phyloP scores from a whole-genome alignment of 2,888 invertebrate species.

The Branchipolynoe longqiensis region DNA sequence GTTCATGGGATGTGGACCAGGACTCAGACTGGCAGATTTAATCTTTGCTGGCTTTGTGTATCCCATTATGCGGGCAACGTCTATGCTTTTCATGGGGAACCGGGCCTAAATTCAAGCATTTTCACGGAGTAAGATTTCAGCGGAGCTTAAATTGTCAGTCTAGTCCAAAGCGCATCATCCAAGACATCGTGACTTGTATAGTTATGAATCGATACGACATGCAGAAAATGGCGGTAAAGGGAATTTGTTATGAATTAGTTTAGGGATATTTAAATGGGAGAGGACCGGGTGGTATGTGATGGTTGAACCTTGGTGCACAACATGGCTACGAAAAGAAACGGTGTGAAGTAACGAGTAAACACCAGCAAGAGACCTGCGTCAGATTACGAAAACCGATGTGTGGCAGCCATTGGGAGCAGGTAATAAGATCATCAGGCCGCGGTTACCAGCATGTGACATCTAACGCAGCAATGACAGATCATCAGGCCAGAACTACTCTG shows the following conservation, averaged over 20 bases:
- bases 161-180: no score
- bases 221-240: not conserved
- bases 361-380: not conserved
- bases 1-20: not conserved
- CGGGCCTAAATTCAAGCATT: no score
- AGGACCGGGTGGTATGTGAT: not conserved
- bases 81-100: no score
- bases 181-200: not conserved
- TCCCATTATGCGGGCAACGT: no score
- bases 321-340: conserved; percentile 8
- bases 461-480: no score
- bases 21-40: not conserved
- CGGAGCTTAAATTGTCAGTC: conserved; percentile 33
- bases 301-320: conserved; percentile 43
- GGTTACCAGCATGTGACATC: no score
- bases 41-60: no score
- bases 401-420: not conserved
- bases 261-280: not conserved
- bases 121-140: no score
- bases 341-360: not conserved
- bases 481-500: no score
- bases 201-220: not conserved
- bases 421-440: not conserved
- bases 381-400: not conserved
- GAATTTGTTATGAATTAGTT: not conserved